phyloP scores from a whole-genome alignment of 2,113 vertebrate genomes.

The Tonatia bakeri region DNA sequence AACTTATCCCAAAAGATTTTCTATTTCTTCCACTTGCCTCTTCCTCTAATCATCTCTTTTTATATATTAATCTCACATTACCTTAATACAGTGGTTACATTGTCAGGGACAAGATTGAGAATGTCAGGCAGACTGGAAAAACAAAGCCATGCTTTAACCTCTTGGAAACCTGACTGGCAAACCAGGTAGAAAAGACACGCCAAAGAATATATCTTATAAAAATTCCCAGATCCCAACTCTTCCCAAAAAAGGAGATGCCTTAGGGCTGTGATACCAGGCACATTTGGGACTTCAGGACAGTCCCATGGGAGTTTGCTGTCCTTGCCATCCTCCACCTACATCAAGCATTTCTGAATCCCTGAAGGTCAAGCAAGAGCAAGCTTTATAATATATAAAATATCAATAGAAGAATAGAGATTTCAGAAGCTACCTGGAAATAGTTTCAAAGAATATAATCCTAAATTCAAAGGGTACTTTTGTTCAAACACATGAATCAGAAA shows the following conservation, averaged over 20 bases:
- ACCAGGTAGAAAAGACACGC: not conserved
- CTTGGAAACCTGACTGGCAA: not conserved
- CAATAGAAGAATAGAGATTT: not conserved
- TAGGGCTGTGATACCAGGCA: not conserved
- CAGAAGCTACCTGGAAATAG: not conserved
- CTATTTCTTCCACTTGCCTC: not conserved
- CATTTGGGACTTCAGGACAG: not conserved
- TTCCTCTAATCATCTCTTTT: not conserved
- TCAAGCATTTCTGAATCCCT: not conserved
- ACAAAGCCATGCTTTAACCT: not conserved
- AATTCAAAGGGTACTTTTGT: not conserved
- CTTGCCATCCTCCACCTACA: not conserved
- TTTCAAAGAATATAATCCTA: slow-evolving; percentile 4
- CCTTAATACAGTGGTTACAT: not conserved
- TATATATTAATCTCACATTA: not conserved
- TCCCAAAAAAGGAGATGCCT: not conserved
- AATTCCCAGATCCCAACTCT: not conserved
- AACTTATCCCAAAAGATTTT: not conserved
- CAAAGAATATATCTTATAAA: not conserved
- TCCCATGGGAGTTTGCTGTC: not conserved
- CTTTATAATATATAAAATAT: not conserved
- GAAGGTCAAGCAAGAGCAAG: not conserved
- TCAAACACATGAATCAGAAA: slow-evolving; percentile 13
- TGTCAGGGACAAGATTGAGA: not conserved
- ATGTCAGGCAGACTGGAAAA: not conserved